phyloP scores from a whole-genome alignment of 2,113 vertebrate species.

The Tupaia tana region DNA sequence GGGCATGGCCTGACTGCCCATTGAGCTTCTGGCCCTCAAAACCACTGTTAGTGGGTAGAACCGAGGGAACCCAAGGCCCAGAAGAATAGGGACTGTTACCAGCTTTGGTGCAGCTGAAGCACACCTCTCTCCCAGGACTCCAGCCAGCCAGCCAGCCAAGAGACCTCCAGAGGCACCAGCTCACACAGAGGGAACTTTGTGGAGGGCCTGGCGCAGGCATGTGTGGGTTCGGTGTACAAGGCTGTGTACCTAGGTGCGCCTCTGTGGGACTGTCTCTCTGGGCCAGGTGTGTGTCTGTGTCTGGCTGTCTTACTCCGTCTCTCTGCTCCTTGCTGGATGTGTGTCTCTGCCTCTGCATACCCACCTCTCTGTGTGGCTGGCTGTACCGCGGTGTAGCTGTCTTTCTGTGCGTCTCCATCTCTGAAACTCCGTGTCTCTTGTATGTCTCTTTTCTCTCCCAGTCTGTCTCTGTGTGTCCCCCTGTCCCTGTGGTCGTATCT shows the following conservation, averaged over 20 bases:
- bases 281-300: conserved; percentile 42
- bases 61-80: conserved; percentile 5
- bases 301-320: not conserved
- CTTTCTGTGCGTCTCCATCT: conserved; percentile 23
- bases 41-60: conserved; percentile 16
- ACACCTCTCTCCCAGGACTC: not conserved
- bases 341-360: conserved; percentile 11
- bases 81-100: not conserved
- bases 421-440: not conserved
- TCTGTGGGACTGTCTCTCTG: not conserved
- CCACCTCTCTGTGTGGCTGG: conserved; percentile 39
- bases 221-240: conserved; percentile 48
- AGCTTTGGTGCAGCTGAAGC: not conserved
- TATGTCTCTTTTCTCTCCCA: conserved; percentile 24
- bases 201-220: conserved; percentile 72
- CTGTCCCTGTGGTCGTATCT: conserved; percentile 43
- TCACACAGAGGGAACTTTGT: conserved; percentile 78
- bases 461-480: conserved; percentile 36
- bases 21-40: not conserved
- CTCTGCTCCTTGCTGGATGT: not conserved
- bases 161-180: conserved; percentile 58
- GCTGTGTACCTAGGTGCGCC: conserved; percentile 17
- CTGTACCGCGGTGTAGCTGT: not conserved
- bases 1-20: conserved; percentile 50
- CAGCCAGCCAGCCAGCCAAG: conserved; percentile 42